Base-by-base conservation (phyloP, 2,113 vertebrate genomes). In the Mirounga angustirostris region DNA sequence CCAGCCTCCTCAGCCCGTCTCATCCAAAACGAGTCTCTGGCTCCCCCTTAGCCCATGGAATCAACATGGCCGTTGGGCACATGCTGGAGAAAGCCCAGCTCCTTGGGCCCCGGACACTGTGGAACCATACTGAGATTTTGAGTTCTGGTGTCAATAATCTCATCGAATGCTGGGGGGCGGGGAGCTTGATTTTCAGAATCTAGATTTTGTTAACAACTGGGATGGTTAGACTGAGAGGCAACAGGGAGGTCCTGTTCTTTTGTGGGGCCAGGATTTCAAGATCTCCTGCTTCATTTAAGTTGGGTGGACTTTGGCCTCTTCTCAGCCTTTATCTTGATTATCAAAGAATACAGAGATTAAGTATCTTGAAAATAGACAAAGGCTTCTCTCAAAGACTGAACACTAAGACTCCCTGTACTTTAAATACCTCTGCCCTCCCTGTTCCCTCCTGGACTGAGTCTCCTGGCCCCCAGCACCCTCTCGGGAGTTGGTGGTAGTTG, bases 1-100 rank as follows among this genome's bases (percentile, higher is more conserved):
- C 14, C 61, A 97, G 84, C 63, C 54, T 89, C 28, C 82, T 67
- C 0, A 0, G 46, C 76, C 82, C 54, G 22, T 95, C 97, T 91
- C 92, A 76, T 65, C 94, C 61, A 90, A 92, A 97, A 69, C 43
- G 93, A 46, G 56, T 1, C 69, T 98, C 98, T 92, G 96, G 95
- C 56, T 83, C 82, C 94, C 40, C 10, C 1, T 0, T 4, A 36
- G 18, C 67, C 18, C 33, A 5, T 0, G 0, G 79, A 87, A 30
- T 86, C 79, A 94, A 58, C 63, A 6, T 6, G 0, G 56, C 74
- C 59, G 58, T 28, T 5, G 67, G 69, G 59, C 52, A 11, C 92
- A 73, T 16, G 21, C 7, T 69, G n/a, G 81, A 97, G 50, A 19
- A 15, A 1, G 40, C 59, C 95, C 58, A 24, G 91, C 43, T 92